Conservation (phyloP, 2,888 invertebrate species). For the Acanthosepion esculentum region DNA sequence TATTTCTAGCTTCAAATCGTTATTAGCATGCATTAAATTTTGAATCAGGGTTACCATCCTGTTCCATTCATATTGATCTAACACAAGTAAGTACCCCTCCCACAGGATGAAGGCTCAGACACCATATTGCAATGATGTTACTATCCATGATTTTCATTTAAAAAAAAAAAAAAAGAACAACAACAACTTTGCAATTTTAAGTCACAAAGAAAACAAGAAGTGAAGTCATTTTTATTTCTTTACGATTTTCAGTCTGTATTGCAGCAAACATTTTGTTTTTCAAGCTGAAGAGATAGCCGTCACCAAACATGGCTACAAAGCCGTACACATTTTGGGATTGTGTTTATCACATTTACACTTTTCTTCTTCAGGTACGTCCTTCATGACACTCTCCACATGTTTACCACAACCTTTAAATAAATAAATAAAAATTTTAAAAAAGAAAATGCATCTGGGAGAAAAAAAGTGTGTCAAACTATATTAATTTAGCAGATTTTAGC, state of each 20-base stretch:
- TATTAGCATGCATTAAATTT: no score
- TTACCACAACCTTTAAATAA: background rate
- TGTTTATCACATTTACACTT: constrained; percentile 12
- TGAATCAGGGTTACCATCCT: no score
- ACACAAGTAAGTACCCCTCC: no score
- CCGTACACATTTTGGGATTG: background rate
- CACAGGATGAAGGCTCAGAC: no score
- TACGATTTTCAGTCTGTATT: background rate
- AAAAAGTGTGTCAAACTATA: no score
- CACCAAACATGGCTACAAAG: background rate
- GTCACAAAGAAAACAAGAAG: background rate
- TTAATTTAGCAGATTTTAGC: no score
- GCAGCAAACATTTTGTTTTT: background rate
- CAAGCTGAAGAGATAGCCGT: no score
- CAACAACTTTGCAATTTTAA: background rate
- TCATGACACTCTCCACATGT: background rate
- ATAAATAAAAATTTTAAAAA: background rate
- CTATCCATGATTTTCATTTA: no score
- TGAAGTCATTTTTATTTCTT: background rate
- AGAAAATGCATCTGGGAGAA: background rate
- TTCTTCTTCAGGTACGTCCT: background rate
- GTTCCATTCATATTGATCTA: no score
- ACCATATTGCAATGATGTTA: no score
- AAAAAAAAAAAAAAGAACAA: background rate
- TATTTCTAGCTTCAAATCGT: no score